Percentiles rank a stretch among this genome's conserved stretches.
Conservation (phyloP, 2,113 vertebrate species). For the Phoenicopterus ruber region DNA sequence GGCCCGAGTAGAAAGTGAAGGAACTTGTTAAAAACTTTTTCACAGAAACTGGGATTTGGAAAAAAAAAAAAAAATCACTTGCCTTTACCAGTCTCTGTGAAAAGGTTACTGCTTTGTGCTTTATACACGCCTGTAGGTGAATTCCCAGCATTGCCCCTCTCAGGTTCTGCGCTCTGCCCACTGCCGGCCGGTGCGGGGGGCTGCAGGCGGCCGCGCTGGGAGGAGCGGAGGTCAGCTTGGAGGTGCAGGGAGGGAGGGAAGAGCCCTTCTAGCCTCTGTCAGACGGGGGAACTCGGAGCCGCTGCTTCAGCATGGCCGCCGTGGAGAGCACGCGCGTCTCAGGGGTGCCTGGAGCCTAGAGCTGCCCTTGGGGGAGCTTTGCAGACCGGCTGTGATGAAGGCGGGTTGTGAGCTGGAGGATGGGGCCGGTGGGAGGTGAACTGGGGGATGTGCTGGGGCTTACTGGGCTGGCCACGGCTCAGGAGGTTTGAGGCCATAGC, state of each 20-base stretch:
- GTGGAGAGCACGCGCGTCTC: rapidly evolving
- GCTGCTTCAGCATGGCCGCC: neutral
- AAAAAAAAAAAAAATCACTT: neutral
- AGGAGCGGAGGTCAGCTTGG: neutral
- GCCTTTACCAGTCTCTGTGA: neutral
- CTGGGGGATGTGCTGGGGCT: neutral
- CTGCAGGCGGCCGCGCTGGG: neutral
- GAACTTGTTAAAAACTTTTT: neutral
- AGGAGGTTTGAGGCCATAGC: neutral
- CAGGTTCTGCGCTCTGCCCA: neutral
- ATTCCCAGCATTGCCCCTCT: neutral
- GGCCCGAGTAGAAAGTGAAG: neutral
- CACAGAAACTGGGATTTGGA: neutral
- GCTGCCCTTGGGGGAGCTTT: neutral
- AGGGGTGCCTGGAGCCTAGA: neutral
- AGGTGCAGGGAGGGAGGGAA: neutral
- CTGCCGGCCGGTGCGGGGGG: neutral
- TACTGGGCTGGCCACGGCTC: neutral
- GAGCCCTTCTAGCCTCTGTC: neutral
- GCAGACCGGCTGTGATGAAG: neutral
- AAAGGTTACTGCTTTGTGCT: neutral
- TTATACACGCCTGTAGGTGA: neutral
- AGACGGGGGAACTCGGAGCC: neutral
- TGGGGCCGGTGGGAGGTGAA: neutral
- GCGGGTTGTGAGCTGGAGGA: neutral